A percentile compares a stretch with the other conserved stretches of the same genome.
phyloP scores from a whole-genome alignment of 2,888 invertebrate species.

The Trypoxylon attenuatum region DNA sequence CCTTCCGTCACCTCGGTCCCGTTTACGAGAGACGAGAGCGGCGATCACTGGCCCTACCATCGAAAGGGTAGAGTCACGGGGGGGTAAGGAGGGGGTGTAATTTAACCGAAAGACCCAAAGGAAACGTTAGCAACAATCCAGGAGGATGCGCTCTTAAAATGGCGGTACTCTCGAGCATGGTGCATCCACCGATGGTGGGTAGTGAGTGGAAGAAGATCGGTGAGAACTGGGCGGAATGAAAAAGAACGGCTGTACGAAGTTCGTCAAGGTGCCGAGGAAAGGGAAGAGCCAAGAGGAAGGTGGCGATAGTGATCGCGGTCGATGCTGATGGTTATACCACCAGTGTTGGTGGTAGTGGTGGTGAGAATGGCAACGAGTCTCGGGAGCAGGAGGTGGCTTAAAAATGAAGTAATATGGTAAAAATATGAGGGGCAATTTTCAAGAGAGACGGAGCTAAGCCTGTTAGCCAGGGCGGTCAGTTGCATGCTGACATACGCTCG shows the following conservation, averaged over 20 bases:
- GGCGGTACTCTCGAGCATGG: too few relatives aligned
- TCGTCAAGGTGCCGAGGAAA: constrained; percentile 17
- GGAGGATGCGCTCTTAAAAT: constrained; percentile 53
- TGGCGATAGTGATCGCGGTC: too few relatives aligned
- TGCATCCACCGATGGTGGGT: too few relatives aligned
- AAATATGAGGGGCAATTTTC: constrained; percentile 62
- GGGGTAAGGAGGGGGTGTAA: too few relatives aligned
- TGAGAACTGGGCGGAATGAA: constrained; percentile 19
- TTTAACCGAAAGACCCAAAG: constrained; percentile 9
- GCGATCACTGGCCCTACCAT: too few relatives aligned
- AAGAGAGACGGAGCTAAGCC: constrained; percentile 55
- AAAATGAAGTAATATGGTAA: constrained; percentile 64
- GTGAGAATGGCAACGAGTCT: constrained; percentile 32
- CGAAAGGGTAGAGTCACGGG: too few relatives aligned
- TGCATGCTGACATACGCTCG: constrained; percentile 27
- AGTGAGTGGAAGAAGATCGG: constrained; percentile 18
- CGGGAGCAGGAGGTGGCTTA: constrained; percentile 54
- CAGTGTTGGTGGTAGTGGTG: constrained; percentile 4
- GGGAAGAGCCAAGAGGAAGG: constrained; percentile 18
- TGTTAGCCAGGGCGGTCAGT: constrained; percentile 32
- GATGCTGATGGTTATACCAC: constrained; percentile 4
- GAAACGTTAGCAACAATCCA: background rate
- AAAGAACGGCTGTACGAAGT: constrained; percentile 22
- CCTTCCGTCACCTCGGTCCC: constrained; percentile 22
- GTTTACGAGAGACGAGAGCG: too few relatives aligned